These are phyloP conservation scores for Lutjanus campechanus DNA, from an alignment of 2,797 vertebrate genomes.

Conservation along the genomic window DNA sequence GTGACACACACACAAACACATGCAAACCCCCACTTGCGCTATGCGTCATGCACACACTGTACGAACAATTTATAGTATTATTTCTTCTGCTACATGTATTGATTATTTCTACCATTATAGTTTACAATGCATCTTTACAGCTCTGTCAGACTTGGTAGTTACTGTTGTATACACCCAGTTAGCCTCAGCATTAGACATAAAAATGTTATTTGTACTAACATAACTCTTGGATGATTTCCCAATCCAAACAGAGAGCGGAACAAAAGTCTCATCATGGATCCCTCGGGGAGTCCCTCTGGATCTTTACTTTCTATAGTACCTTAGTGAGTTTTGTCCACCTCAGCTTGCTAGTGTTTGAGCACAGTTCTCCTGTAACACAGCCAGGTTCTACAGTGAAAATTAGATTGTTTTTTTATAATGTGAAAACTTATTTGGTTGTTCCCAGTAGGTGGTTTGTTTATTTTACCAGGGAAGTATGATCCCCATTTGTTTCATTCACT, in stretches of 20 bases:
- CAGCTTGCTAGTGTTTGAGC: too few relatives aligned
- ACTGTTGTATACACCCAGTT: background rate
- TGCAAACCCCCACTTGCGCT: background rate
- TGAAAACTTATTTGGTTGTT: background rate
- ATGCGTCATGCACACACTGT: slow-evolving; percentile 28
- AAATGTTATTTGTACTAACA: background rate
- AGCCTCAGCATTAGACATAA: background rate
- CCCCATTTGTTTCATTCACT: too few relatives aligned
- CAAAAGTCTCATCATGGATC: too few relatives aligned
- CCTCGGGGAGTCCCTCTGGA: too few relatives aligned
- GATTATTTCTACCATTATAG: background rate
- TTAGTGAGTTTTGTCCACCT: too few relatives aligned
- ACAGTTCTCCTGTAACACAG: background rate
- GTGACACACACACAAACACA: background rate
- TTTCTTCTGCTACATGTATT: background rate
- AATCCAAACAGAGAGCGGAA: too few relatives aligned
- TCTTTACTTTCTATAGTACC: too few relatives aligned
- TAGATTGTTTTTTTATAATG: background rate
- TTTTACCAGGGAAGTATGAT: too few relatives aligned
- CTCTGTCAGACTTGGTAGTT: background rate
- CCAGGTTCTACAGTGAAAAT: too few relatives aligned
- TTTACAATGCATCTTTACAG: background rate
- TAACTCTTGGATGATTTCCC: too few relatives aligned
- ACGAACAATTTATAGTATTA: slow-evolving; percentile 2
- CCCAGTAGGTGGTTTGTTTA: too few relatives aligned